Evolutionary conservation across 2,113 vertebrate genomes (phyloP).

Genomic region (Numenius arquata): DNA sequence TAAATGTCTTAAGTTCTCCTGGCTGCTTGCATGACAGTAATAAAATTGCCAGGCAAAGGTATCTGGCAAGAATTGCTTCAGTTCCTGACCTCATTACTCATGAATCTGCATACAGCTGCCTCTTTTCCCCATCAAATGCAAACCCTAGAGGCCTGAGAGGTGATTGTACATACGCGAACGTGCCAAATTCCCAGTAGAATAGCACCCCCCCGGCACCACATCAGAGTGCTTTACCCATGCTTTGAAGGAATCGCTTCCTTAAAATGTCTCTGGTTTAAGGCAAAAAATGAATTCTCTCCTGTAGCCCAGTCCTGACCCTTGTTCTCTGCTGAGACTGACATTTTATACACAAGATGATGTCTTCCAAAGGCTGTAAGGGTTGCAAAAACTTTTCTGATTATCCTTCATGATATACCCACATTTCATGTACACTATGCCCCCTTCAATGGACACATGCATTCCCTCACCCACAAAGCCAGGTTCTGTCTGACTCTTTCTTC

Average conservation of each 20-base stretch:
- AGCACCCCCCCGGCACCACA: neutral
- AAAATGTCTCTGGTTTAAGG: conserved; percentile 34
- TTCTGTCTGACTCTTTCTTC: neutral
- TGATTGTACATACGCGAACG: neutral
- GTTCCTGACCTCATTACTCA: conserved; percentile 10
- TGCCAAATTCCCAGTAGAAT: conserved; percentile 14
- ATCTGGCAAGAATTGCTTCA: conserved; percentile 1
- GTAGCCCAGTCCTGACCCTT: neutral
- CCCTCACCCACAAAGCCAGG: neutral
- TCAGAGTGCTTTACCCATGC: neutral
- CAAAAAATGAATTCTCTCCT: neutral
- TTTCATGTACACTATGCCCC: neutral
- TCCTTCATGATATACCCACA: neutral
- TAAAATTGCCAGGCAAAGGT: conserved; percentile 31
- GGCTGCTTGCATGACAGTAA: neutral
- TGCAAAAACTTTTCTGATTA: neutral
- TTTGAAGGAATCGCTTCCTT: conserved; percentile 41
- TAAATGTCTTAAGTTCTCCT: neutral
- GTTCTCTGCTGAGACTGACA: neutral
- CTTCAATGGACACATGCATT: fast-evolving
- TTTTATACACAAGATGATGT: neutral
- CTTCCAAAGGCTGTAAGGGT: neutral
- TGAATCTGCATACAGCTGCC: conserved; percentile 36
- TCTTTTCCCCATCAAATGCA: conserved; percentile 18
- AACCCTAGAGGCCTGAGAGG: conserved; percentile 10